A percentile compares a stretch with the other conserved stretches of the same genome.
Evolutionary conservation across 1,140 invertebrate species (phyloP).

Genomic region (Pemphigus obesinymphae): DNA sequence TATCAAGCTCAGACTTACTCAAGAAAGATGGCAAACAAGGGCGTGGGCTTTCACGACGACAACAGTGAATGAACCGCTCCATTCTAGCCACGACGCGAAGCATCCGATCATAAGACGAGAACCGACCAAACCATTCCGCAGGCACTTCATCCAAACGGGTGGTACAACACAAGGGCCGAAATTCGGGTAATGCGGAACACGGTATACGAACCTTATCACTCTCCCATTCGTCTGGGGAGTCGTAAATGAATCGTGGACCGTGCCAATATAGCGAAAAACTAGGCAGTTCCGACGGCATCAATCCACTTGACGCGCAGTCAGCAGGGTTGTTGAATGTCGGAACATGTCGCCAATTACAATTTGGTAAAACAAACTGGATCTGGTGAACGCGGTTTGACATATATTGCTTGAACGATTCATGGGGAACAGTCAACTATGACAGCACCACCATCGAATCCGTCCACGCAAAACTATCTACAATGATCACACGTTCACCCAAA

Average conservation of each 20-base stretch:
- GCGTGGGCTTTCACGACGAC: background rate
- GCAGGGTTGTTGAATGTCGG: no score
- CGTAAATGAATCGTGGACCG: no score
- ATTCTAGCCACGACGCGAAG: background rate
- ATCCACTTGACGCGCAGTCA: no score
- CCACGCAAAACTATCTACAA: background rate
- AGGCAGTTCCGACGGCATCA: background rate
- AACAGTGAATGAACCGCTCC: background rate
- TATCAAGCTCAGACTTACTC: background rate
- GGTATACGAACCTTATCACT: background rate
- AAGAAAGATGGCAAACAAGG: accelerated
- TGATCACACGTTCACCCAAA: background rate
- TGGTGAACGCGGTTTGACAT: background rate
- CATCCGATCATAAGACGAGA: background rate
- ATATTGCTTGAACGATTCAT: background rate
- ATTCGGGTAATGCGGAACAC: background rate
- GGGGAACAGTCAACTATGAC: background rate
- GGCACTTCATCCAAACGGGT: no score
- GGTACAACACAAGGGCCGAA: background rate
- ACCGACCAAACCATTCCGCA: background rate
- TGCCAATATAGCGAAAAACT: background rate
- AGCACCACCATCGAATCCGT: background rate
- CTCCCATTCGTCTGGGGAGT: no score
- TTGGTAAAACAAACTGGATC: no score
- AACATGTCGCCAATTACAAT: no score